Percentiles rank a stretch among this genome's conserved stretches.
These are phyloP conservation scores for Picathartes gymnocephalus DNA, from an alignment of 2,113 vertebrate genomes.

Conservation along the genomic window DNA sequence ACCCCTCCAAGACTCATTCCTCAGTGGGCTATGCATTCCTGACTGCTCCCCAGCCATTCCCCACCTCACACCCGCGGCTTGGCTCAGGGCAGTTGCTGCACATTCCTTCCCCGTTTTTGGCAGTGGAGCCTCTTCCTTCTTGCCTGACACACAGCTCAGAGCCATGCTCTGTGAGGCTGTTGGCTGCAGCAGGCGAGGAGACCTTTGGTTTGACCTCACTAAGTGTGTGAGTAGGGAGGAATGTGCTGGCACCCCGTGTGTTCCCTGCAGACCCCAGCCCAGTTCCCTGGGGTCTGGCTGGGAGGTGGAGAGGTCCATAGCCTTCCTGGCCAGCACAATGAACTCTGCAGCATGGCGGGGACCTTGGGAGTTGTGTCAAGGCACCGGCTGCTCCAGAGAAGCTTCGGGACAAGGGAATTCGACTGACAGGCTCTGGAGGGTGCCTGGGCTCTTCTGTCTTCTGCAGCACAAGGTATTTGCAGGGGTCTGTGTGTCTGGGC, in stretches of 20 bases:
- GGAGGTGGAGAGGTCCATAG: neutral
- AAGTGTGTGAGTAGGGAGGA: neutral
- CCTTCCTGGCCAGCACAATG: neutral
- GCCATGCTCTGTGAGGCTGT: neutral
- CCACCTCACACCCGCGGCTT: neutral
- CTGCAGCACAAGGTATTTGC: neutral
- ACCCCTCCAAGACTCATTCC: neutral
- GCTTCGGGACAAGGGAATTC: neutral
- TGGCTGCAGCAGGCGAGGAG: neutral
- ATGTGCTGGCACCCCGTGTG: neutral
- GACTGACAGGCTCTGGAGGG: neutral
- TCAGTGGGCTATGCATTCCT: neutral
- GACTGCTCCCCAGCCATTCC: neutral
- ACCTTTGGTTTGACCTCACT: neutral
- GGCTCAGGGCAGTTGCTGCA: neutral
- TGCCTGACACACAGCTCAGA: neutral
- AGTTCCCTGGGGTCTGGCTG: neutral
- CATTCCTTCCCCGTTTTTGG: slow-evolving; percentile 31
- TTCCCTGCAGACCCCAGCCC: neutral
- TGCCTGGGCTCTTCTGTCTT: neutral
- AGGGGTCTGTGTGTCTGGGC: neutral
- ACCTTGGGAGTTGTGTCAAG: neutral
- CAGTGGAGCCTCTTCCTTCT: neutral
- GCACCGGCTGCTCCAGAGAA: neutral
- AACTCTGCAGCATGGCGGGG: neutral